A percentile compares a stretch with the other conserved stretches of the same genome.
These are phyloP conservation scores for Bedellia somnulentella DNA, from an alignment of 2,888 invertebrate genomes.

Conservation along the genomic window DNA sequence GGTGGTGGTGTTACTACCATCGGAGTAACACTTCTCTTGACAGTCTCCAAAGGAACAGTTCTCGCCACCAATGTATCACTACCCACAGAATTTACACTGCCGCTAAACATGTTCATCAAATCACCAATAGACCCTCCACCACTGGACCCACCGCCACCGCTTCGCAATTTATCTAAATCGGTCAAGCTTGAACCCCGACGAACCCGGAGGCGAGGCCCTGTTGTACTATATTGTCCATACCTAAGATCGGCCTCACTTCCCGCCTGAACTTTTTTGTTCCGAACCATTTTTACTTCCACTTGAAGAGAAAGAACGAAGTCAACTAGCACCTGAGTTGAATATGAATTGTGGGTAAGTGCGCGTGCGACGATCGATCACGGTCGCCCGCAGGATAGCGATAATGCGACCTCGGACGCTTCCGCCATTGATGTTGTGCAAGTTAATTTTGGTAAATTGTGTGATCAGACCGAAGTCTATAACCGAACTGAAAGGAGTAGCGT, in stretches of 20 bases:
- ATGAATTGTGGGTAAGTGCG: conserved; percentile 40
- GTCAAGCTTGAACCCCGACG: conserved; percentile 74
- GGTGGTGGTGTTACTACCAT: conserved; percentile 41
- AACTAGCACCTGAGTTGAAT: background rate
- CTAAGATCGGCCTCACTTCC: conserved; percentile 48
- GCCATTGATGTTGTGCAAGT: conserved; percentile 39
- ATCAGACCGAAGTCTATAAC: conserved; percentile 35
- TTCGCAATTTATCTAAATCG: conserved; percentile 68
- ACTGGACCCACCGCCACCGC: conserved; percentile 34
- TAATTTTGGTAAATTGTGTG: conserved; percentile 13
- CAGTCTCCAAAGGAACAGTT: conserved; percentile 74
- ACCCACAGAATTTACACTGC: conserved; percentile 69
- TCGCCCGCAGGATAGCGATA: conserved; percentile 52
- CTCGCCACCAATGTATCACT: conserved; percentile 73
- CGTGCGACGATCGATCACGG: conserved; percentile 44
- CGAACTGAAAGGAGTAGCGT: conserved; percentile 41
- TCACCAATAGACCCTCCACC: conserved; percentile 73
- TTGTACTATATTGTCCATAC: conserved; percentile 54
- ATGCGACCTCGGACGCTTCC: conserved; percentile 44
- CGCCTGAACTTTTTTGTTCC: conserved; percentile 40
- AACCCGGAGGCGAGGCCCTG: conserved; percentile 55
- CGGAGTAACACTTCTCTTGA: conserved; percentile 49
- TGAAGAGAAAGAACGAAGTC: background rate
- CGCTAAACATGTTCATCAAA: conserved; percentile 77
- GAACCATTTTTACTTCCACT: conserved; percentile 26